Evolutionary conservation across 2,113 vertebrate species (phyloP).

Genomic region (Spermophilus dauricus): DNA sequence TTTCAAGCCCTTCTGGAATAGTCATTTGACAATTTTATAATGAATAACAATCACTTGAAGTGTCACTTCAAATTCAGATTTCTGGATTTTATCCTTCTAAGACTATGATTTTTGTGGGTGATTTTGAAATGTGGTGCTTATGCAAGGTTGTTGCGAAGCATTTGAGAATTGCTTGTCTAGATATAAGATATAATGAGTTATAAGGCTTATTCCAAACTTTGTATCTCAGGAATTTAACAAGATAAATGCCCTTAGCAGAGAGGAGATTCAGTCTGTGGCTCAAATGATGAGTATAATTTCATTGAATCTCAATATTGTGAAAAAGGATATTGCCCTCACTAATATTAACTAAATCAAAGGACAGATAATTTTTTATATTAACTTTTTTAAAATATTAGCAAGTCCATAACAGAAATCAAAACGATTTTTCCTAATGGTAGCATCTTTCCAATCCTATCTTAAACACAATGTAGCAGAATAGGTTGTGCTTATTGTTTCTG

Average conservation of each 20-base stretch:
- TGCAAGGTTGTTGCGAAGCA: background rate
- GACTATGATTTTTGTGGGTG: constrained; percentile 12
- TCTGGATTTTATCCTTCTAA: constrained; percentile 16
- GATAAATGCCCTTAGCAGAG: background rate
- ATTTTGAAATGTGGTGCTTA: constrained; percentile 51
- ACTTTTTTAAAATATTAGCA: background rate
- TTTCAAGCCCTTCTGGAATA: background rate
- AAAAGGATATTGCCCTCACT: background rate
- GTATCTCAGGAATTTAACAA: constrained; percentile 18
- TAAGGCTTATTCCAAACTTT: constrained; percentile 43
- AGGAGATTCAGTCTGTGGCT: background rate
- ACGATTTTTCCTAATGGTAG: background rate
- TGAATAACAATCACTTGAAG: background rate
- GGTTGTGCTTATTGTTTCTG: background rate
- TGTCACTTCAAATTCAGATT: constrained; percentile 54
- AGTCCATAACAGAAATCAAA: background rate
- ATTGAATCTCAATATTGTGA: background rate
- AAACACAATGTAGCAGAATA: background rate
- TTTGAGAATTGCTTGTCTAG: constrained; percentile 3
- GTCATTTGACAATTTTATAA: constrained; percentile 51
- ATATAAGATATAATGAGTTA: background rate
- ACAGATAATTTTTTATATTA: background rate
- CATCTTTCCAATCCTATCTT: constrained; percentile 4
- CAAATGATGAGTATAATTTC: constrained; percentile 23
- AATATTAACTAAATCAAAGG: background rate